phyloP scores from a whole-genome alignment of 2,888 invertebrate genomes.

The Epinotia bilunana region DNA sequence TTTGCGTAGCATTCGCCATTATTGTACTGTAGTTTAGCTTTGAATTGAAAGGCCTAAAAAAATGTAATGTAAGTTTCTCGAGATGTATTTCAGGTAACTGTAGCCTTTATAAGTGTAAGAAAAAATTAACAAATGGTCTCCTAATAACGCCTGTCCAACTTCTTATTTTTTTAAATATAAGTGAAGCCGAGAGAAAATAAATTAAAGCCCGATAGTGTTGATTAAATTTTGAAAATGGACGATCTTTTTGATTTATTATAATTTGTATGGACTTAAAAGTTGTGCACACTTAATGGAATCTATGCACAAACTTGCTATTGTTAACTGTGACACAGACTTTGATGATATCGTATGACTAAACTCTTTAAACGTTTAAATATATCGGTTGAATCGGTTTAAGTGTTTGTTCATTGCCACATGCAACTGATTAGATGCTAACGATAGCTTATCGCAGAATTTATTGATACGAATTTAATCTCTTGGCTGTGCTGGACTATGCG shows the following conservation, averaged over 20 bases:
- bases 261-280: background rate
- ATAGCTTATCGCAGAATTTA: constrained; percentile 34
- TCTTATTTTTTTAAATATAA: no score
- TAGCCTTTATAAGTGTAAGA: no score
- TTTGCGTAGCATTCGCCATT: no score
- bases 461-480: constrained; percentile 35
- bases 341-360: constrained; percentile 9
- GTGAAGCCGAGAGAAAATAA: background rate
- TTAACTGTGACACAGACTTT: constrained; percentile 1
- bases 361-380: constrained; percentile 11
- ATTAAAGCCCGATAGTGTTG: background rate
- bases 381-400: constrained; percentile 17
- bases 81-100: no score
- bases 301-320: background rate
- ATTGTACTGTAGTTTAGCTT: no score
- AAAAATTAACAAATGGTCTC: no score
- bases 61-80: no score
- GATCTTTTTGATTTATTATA: background rate
- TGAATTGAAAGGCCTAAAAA: no score
- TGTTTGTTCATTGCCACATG: constrained; percentile 39
- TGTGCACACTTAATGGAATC: background rate
- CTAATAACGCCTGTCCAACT: no score
- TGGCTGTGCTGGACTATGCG: background rate
- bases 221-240: no score
- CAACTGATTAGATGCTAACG: constrained; percentile 38